These are phyloP conservation scores for Aphyosemion australe DNA, from an alignment of 2,113 vertebrate species.

Conservation along the genomic window DNA sequence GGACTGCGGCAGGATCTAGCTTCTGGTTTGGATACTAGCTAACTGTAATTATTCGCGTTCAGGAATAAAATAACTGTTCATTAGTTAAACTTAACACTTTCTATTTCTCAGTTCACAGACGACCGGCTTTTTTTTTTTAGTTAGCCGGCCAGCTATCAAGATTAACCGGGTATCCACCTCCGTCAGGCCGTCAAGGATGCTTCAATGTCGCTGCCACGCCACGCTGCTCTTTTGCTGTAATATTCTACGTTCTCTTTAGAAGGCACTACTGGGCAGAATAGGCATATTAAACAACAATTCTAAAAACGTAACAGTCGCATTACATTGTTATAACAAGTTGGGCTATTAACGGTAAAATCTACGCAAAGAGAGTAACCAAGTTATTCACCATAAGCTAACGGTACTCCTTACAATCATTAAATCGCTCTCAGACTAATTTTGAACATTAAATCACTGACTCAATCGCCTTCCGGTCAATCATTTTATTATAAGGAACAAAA, in stretches of 20 bases:
- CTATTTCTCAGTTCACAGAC: fast-evolving
- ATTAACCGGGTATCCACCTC: conserved; percentile 7
- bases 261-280: background rate
- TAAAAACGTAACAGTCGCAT: too few relatives aligned
- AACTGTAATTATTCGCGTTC: too few relatives aligned
- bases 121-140: background rate
- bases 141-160: background rate
- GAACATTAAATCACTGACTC: fast-evolving
- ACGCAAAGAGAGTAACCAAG: background rate
- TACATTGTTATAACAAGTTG: background rate
- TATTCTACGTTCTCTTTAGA: fast-evolving
- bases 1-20: fast-evolving
- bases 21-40: background rate
- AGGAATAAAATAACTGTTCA: background rate
- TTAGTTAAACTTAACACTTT: background rate
- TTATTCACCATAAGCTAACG: conserved; percentile 25
- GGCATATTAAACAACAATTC: background rate
- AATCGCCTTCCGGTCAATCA: fast-evolving
- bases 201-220: conserved; percentile 55
- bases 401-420: background rate
- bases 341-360: background rate
- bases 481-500: fast-evolving
- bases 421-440: background rate
- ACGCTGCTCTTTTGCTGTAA: fast-evolving
- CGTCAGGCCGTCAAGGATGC: conserved; percentile 53